Conservation (phyloP, 2,113 vertebrate species). For the Fulmarus glacialis region DNA sequence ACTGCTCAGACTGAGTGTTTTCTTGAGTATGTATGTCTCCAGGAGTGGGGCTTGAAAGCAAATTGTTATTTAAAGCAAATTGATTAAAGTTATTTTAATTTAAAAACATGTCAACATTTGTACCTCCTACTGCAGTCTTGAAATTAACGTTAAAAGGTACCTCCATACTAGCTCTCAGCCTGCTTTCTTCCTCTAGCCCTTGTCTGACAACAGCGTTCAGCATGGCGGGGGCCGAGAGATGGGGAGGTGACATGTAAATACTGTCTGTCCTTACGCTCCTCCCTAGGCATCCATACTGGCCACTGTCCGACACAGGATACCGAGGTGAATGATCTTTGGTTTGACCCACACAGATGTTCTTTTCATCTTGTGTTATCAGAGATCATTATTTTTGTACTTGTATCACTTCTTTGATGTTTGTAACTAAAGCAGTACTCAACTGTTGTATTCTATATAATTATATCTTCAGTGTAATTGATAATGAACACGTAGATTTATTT, state of each 20-base stretch:
- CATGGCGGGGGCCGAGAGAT: fast-evolving
- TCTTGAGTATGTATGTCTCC: background rate
- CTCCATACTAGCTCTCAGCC: background rate
- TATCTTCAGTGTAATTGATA: background rate
- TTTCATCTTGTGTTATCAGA: background rate
- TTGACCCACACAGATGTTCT: background rate
- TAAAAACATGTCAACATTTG: background rate
- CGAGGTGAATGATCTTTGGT: background rate
- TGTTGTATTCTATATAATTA: background rate
- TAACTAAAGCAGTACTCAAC: background rate
- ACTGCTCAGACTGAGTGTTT: background rate
- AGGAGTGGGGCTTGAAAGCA: background rate
- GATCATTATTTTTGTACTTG: background rate
- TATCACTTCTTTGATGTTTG: background rate
- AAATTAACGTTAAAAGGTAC: background rate
- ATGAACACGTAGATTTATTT: background rate
- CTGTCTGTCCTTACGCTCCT: background rate
- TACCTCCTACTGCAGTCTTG: background rate
- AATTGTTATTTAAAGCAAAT: background rate
- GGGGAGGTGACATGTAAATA: background rate
- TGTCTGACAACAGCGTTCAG: background rate
- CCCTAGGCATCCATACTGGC: background rate
- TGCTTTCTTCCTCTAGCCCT: background rate
- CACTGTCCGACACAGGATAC: fast-evolving
- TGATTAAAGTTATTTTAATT: background rate